Evolutionary conservation across 2,888 invertebrate genomes (phyloP).

Genomic region (Fabriciana adippe): DNA sequence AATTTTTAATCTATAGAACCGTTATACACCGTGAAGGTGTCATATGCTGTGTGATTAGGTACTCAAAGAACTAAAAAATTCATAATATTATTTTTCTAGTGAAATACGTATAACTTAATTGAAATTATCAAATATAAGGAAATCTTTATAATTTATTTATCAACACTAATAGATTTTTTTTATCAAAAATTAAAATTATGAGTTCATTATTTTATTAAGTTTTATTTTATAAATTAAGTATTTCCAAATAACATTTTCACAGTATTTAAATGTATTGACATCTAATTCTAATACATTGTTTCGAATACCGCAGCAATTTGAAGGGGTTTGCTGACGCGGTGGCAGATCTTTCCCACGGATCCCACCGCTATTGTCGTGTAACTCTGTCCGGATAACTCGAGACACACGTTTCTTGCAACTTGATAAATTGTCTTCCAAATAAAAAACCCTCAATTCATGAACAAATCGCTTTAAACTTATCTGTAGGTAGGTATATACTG

Average conservation of each 20-base stretch:
- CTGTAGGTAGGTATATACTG: background rate
- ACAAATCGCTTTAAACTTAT: constrained; percentile 38
- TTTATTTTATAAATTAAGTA: too few species aligned
- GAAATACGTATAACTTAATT: too few species aligned
- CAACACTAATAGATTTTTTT: too few species aligned
- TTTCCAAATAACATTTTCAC: background rate
- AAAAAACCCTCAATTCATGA: constrained; percentile 37
- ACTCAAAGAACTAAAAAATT: too few species aligned
- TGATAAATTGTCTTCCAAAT: constrained; percentile 61
- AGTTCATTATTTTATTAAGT: too few species aligned
- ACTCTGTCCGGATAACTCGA: constrained; percentile 51
- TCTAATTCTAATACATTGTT: constrained; percentile 27
- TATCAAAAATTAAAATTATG: too few species aligned
- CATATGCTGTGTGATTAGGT: too few species aligned
- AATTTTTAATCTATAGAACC: too few species aligned
- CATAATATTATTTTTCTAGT: too few species aligned
- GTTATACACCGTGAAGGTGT: too few species aligned
- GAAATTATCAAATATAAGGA: too few species aligned
- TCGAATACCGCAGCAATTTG: constrained; percentile 44
- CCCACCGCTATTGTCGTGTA: constrained; percentile 56
- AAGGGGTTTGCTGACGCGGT: constrained; percentile 62
- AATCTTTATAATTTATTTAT: too few species aligned
- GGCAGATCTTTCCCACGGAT: constrained; percentile 50
- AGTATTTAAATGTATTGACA: background rate
- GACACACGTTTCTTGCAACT: constrained; percentile 55